Conservation (phyloP, 2,797 vertebrate species). For the Fistularia tabacaria region DNA sequence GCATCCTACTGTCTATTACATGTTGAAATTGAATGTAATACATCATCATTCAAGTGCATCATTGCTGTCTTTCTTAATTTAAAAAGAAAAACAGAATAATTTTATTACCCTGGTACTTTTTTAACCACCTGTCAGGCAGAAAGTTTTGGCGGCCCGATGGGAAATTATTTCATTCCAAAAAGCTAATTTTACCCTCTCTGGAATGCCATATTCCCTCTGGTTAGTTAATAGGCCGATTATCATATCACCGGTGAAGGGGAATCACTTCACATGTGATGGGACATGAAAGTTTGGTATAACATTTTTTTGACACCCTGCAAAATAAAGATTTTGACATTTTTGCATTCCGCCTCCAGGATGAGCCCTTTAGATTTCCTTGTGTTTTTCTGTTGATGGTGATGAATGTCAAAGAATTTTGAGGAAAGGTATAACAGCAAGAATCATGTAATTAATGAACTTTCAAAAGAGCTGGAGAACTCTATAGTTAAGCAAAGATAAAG, state of each 20-base stretch:
- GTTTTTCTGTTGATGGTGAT: constrained; percentile 45
- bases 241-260: too few relatives aligned
- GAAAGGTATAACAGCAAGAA: constrained; percentile 20
- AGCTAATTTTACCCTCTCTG: constrained; percentile 43
- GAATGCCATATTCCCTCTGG: constrained; percentile 54
- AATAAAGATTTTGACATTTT: constrained; percentile 16
- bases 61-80: constrained; percentile 12
- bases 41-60: constrained; percentile 12
- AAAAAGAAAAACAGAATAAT: constrained; percentile 30
- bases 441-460: constrained; percentile 47
- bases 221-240: constrained; percentile 15
- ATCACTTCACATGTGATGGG: too few relatives aligned
- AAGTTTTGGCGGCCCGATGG: constrained; percentile 21
- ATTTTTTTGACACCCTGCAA: too few relatives aligned
- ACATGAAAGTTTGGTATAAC: too few relatives aligned
- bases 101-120: constrained; percentile 19
- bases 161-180: constrained; percentile 29
- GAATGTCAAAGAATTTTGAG: constrained; percentile 24
- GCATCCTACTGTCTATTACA: constrained; percentile 1
- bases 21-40: constrained; percentile 8
- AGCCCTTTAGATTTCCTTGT: constrained; percentile 59
- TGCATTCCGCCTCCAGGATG: constrained; percentile 57
- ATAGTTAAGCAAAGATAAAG: constrained; percentile 41
- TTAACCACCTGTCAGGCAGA: neutral
- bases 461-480: constrained; percentile 31